Evolutionary conservation across 2,888 invertebrate species (phyloP).

Genomic region (Luffia ferchaultella): DNA sequence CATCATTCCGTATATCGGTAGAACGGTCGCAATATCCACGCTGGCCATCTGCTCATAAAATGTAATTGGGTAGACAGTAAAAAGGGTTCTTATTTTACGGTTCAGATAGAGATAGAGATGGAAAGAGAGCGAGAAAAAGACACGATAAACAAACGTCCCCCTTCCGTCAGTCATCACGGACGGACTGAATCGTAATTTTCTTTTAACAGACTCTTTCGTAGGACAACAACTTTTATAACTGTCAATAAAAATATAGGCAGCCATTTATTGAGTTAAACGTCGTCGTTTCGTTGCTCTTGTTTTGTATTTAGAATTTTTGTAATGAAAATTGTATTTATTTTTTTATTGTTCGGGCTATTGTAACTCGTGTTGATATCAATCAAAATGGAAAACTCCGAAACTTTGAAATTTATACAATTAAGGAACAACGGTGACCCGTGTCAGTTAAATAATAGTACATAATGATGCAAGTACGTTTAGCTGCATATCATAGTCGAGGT

Average conservation of each 20-base stretch:
- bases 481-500: too few species aligned
- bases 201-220: constrained; percentile 18
- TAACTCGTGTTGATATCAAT: too few species aligned
- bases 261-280: too few species aligned
- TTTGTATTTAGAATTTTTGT: background rate
- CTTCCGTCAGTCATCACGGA: constrained; percentile 5
- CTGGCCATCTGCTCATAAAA: constrained; percentile 55
- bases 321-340: background rate
- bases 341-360: too few species aligned
- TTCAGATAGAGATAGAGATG: background rate
- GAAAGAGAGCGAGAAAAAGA: constrained; percentile 31
- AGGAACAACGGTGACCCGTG: too few species aligned
- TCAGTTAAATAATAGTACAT: too few species aligned
- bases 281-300: too few species aligned
- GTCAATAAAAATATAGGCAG: background rate
- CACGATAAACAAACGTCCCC: constrained; percentile 46
- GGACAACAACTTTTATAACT: constrained; percentile 8
- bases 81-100: constrained; percentile 60
- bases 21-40: constrained; percentile 39
- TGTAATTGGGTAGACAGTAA: constrained; percentile 61
- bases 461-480: too few species aligned
- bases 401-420: too few species aligned
- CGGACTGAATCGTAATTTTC: constrained; percentile 50
- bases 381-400: too few species aligned
- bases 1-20: constrained; percentile 4